phyloP scores from a whole-genome alignment of 2,888 invertebrate species.

The Urechis unicinctus region DNA sequence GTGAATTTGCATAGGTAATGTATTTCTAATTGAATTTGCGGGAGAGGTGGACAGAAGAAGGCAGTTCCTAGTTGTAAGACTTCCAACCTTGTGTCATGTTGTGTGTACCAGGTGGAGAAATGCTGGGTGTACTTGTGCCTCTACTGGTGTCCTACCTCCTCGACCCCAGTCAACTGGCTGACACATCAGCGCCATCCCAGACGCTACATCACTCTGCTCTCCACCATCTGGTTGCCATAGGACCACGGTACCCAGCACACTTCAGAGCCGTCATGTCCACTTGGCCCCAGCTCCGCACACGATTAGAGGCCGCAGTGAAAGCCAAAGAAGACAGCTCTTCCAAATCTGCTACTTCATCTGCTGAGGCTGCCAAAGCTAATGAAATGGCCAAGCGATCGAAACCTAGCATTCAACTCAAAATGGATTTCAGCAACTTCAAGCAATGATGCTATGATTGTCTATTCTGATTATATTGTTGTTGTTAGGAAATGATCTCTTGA shows the following conservation, averaged over 20 bases:
- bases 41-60: too few species aligned
- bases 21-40: too few species aligned
- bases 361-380: neutral
- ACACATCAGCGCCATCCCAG: constrained; percentile 3
- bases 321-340: constrained; percentile 64
- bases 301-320: constrained; percentile 79
- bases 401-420: constrained; percentile 79
- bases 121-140: constrained; percentile 83
- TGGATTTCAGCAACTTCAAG: constrained; percentile 89
- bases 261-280: constrained; percentile 86
- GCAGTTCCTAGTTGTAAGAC: too few species aligned
- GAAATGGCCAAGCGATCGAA: constrained; percentile 22
- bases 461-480: too few species aligned
- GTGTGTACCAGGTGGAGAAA: constrained; percentile 86
- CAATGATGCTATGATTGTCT: too few species aligned
- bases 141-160: constrained; percentile 79
- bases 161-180: constrained; percentile 47
- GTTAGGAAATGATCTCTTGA: too few species aligned
- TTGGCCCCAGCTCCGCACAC: constrained; percentile 69
- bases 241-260: constrained; percentile 88
- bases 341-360: too few species aligned
- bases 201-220: constrained; percentile 79
- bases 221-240: constrained; percentile 82
- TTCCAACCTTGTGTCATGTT: too few species aligned
- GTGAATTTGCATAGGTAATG: too few species aligned